Evolutionary conservation across 1,140 invertebrate species (phyloP).

Genomic region (Caenorhabditis briggsae): DNA sequence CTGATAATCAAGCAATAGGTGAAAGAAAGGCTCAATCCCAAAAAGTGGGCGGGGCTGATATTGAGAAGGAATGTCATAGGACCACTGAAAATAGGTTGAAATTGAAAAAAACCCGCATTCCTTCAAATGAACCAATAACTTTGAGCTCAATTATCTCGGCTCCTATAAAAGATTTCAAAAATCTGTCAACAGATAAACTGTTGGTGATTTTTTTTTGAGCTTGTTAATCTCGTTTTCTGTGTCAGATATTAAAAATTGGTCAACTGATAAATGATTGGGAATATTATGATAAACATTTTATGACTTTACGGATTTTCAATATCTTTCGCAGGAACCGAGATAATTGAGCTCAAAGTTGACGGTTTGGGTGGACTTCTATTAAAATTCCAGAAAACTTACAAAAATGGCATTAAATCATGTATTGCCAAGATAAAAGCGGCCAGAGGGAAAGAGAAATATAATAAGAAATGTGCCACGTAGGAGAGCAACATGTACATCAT

Average conservation of each 20-base stretch:
- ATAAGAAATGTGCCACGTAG: constrained; percentile 18
- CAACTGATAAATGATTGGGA: too few relatives aligned
- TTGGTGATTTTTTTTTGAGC: too few relatives aligned
- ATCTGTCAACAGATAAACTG: too few relatives aligned
- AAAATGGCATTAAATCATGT: neutral
- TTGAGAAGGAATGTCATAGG: neutral
- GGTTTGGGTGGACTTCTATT: neutral
- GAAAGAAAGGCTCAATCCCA: neutral
- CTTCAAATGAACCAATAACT: too few relatives aligned
- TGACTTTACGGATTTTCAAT: too few relatives aligned
- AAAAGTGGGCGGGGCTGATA: constrained; percentile 13
- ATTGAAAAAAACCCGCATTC: neutral
- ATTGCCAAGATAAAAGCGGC: neutral
- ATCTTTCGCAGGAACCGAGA: too few relatives aligned
- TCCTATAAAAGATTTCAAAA: too few relatives aligned
- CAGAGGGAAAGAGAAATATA: constrained; percentile 14
- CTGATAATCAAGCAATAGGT: constrained; percentile 36
- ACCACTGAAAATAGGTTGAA: neutral
- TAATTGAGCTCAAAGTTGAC: too few relatives aligned
- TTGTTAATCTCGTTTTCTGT: too few relatives aligned
- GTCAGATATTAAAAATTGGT: too few relatives aligned
- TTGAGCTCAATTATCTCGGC: too few relatives aligned
- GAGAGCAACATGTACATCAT: constrained; percentile 28
- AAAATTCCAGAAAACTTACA: constrained; percentile 18
- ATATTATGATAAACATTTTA: too few relatives aligned